These are phyloP conservation scores for Troglohyphantes excavatus DNA, from an alignment of 2,888 invertebrate genomes.

Conservation along the genomic window DNA sequence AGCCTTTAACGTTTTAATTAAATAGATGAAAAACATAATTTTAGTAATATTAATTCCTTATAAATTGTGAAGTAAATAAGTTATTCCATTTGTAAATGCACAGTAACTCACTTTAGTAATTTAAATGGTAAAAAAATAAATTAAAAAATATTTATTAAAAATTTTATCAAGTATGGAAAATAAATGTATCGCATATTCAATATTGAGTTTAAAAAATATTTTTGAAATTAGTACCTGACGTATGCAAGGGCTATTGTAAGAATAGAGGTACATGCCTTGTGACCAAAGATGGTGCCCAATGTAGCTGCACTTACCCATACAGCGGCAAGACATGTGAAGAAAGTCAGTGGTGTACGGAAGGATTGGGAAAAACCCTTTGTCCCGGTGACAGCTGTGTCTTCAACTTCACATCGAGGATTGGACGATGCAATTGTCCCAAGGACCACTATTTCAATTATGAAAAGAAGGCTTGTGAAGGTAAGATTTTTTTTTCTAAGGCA, in stretches of 20 bases:
- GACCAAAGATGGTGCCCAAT: not conserved
- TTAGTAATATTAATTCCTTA: too few species aligned
- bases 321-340: slow-evolving; percentile 11
- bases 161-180: too few species aligned
- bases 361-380: slow-evolving; percentile 10
- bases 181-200: not conserved
- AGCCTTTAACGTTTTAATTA: too few species aligned
- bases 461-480: slow-evolving; percentile 38
- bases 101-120: too few species aligned
- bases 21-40: too few species aligned
- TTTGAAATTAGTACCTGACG: slow-evolving; percentile 3
- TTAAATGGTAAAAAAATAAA: too few species aligned
- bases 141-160: too few species aligned
- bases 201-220: not conserved
- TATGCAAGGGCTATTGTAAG: not conserved
- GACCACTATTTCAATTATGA: slow-evolving; percentile 35
- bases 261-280: slow-evolving; percentile 30
- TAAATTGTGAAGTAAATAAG: too few species aligned
- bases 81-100: too few species aligned
- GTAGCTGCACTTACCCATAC: not conserved
- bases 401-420: slow-evolving; percentile 3
- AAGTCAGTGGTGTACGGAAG: slow-evolving; percentile 22
- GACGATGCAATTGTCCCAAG: slow-evolving; percentile 15
- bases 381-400: slow-evolving; percentile 1
- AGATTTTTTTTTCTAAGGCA: not conserved